Evolutionary conservation across 2,888 invertebrate species (phyloP).

Genomic region (Drosophila mulleri): DNA sequence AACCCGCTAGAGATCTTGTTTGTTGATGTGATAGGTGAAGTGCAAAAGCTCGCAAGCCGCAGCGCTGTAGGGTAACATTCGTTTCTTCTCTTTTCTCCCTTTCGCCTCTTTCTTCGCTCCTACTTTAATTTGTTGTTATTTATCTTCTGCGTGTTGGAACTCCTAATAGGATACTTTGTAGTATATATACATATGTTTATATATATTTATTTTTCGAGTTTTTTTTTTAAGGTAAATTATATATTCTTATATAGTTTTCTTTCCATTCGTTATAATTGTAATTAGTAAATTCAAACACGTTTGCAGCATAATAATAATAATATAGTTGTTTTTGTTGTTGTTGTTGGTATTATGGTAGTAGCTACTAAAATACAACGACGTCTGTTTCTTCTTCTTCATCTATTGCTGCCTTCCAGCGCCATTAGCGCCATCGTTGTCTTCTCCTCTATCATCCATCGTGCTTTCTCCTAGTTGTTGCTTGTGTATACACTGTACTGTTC

Average conservation of each 20-base stretch:
- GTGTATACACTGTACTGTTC: constrained; percentile 17
- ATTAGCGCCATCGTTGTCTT: constrained; percentile 46
- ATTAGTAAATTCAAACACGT: constrained; percentile 80
- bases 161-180: constrained; percentile 72
- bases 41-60: constrained; percentile 73
- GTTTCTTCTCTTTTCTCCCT: constrained; percentile 18
- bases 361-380: constrained; percentile 61
- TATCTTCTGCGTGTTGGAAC: constrained; percentile 69
- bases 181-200: constrained; percentile 14
- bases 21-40: constrained; percentile 52
- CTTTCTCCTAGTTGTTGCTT: constrained; percentile 49
- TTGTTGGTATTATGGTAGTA: constrained; percentile 60
- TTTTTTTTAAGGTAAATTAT: constrained; percentile 61
- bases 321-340: constrained; percentile 58
- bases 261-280: constrained; percentile 75
- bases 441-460: constrained; percentile 34
- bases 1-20: constrained; percentile 75
- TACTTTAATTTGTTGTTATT: constrained; percentile 49
- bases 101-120: constrained; percentile 46
- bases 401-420: constrained; percentile 42
- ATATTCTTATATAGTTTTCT: constrained; percentile 63
- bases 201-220: constrained; percentile 14
- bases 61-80: constrained; percentile 64
- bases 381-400: constrained; percentile 29
- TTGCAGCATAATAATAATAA: constrained; percentile 73